Conservation (phyloP, 2,888 invertebrate species). For the Thera britannica region DNA sequence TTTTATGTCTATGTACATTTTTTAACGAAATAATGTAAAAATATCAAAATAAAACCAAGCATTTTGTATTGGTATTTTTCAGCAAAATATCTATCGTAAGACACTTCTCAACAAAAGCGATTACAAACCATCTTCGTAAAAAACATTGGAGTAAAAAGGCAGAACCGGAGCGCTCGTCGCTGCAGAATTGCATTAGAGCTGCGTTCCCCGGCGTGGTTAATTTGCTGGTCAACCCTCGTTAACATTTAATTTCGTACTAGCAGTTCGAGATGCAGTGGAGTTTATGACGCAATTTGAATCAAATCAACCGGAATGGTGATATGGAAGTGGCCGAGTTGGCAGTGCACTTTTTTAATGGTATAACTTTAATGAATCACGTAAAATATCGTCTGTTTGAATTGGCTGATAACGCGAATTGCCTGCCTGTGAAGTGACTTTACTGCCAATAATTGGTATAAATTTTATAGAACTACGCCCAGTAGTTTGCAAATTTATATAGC, state of each 20-base stretch:
- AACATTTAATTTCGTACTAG: constrained; percentile 58
- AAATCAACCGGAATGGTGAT: constrained; percentile 31
- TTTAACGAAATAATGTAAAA: too few species aligned
- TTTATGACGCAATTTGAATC: constrained; percentile 41
- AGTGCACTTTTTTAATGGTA: constrained; percentile 20
- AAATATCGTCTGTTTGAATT: constrained; percentile 6
- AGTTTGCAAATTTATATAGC: not conserved
- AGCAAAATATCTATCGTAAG: not conserved
- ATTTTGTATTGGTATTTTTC: not conserved
- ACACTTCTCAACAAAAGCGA: constrained; percentile 4
- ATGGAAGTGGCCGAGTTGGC: constrained; percentile 21
- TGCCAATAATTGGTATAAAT: not conserved
- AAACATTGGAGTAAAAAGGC: constrained; percentile 11
- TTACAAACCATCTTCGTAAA: constrained; percentile 11
- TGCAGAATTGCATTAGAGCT: constrained; percentile 58
- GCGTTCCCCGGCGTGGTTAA: constrained; percentile 58
- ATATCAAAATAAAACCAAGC: too few species aligned
- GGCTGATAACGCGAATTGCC: constrained; percentile 11
- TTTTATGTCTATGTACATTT: too few species aligned
- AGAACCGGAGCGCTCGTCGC: constrained; percentile 15
- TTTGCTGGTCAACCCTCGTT: constrained; percentile 65
- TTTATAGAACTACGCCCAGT: not conserved
- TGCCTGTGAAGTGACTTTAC: not conserved
- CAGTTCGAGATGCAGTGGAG: constrained; percentile 42
- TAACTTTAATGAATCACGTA: constrained; percentile 15